Percentiles rank a stretch among this genome's conserved stretches.
Conservation (phyloP, 1,140 invertebrate species). For the Cepaea nemoralis region DNA sequence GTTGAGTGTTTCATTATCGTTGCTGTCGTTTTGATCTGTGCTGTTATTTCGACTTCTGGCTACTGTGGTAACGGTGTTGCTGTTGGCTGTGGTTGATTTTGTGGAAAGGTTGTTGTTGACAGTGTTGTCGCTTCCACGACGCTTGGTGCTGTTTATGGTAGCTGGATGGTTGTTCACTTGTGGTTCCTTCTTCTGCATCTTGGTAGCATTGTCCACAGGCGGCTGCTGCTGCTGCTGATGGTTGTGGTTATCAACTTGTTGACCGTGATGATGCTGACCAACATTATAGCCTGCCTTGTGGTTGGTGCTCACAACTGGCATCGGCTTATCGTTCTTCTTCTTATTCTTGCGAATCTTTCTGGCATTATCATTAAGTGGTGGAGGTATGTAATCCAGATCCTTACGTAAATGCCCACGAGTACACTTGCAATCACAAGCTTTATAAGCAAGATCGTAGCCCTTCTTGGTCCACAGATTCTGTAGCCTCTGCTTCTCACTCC, state of each 20-base stretch:
- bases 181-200: neutral
- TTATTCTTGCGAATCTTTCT: slow-evolving; percentile 73
- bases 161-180: neutral
- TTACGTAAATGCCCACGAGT: slow-evolving; percentile 92
- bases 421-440: slow-evolving; percentile 83
- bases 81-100: neutral
- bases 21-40: neutral
- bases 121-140: slow-evolving; percentile 42
- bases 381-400: slow-evolving; percentile 89
- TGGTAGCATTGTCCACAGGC: slow-evolving; percentile 32
- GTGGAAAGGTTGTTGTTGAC: slow-evolving; percentile 56
- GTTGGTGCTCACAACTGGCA: slow-evolving; percentile 60
- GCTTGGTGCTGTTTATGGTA: slow-evolving; percentile 26
- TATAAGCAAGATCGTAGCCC: slow-evolving; percentile 93
- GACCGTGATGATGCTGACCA: slow-evolving; percentile 15
- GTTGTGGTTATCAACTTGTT: slow-evolving; percentile 36
- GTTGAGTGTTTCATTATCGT: neutral
- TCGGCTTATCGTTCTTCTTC: slow-evolving; percentile 76
- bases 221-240: slow-evolving; percentile 24
- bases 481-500: slow-evolving; percentile 92
- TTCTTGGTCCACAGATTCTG: slow-evolving; percentile 98
- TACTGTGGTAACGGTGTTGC: neutral
- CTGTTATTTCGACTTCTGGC: slow-evolving; percentile 32
- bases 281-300: slow-evolving; percentile 47
- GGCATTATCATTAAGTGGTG: slow-evolving; percentile 60